phyloP scores from a whole-genome alignment of 1,140 invertebrate species.

The Brachionus rotundiformis region DNA sequence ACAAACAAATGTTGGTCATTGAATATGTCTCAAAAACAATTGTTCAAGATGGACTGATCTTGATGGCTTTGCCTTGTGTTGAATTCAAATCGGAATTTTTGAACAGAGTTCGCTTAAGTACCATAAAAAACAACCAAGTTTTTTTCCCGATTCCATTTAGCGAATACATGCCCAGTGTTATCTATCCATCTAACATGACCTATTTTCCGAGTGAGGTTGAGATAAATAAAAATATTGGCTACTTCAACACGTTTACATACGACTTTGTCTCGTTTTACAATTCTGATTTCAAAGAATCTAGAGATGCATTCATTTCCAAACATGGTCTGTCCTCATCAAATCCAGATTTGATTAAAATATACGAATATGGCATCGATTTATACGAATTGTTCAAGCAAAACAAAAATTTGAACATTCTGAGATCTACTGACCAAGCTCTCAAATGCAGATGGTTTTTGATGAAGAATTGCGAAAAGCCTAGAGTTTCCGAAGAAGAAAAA shows the following conservation, averaged over 20 bases:
- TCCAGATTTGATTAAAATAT: background rate
- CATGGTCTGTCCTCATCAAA: slow-evolving; percentile 43
- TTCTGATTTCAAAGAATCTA: slow-evolving; percentile 74
- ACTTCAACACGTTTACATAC: slow-evolving; percentile 75
- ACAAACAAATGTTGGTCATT: slow-evolving; percentile 69
- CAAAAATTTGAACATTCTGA: slow-evolving; percentile 70
- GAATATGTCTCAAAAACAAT: slow-evolving; percentile 75
- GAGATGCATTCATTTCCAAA: slow-evolving; percentile 68
- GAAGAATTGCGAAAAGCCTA: slow-evolving; percentile 57
- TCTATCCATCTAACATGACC: slow-evolving; percentile 58
- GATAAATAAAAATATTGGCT: slow-evolving; percentile 75
- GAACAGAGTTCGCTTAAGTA: slow-evolving; percentile 68
- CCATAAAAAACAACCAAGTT: slow-evolving; percentile 65
- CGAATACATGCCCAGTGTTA: slow-evolving; percentile 62
- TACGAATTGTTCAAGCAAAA: slow-evolving; percentile 71
- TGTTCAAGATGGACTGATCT: slow-evolving; percentile 56
- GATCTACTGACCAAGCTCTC: slow-evolving; percentile 73
- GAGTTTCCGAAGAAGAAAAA: slow-evolving; percentile 54
- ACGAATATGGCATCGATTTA: slow-evolving; percentile 61
- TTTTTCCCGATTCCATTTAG: slow-evolving; percentile 63
- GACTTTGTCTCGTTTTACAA: slow-evolving; percentile 78
- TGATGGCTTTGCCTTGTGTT: slow-evolving; percentile 62
- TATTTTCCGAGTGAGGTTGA: slow-evolving; percentile 69
- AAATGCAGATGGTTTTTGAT: slow-evolving; percentile 39
- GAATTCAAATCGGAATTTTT: slow-evolving; percentile 77